A percentile compares a stretch with the other conserved stretches of the same genome.
These are phyloP conservation scores for Sinodicranocentrus sp. DNA, from an alignment of 2,888 invertebrate species.

Conservation along the genomic window DNA sequence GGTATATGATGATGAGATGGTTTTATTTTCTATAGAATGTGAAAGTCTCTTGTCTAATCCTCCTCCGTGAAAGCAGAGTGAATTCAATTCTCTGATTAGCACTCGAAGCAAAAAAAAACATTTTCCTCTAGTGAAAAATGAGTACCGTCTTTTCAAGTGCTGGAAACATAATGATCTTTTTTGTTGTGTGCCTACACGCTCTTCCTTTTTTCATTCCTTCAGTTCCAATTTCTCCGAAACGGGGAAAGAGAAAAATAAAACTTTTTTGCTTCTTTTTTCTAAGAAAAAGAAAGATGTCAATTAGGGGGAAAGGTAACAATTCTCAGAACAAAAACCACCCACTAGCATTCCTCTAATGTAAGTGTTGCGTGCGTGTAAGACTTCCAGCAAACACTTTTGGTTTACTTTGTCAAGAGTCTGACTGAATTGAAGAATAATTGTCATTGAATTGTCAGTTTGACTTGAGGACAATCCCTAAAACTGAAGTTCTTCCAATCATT, in stretches of 20 bases:
- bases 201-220: neutral
- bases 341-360: neutral
- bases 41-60: neutral
- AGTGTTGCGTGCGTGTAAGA: no score
- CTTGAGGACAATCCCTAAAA: neutral
- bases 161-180: neutral
- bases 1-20: neutral
- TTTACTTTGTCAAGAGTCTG: neutral
- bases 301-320: conserved; percentile 3
- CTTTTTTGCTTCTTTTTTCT: neutral
- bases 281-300: conserved; percentile 21
- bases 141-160: neutral
- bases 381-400: neutral
- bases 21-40: neutral
- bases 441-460: neutral
- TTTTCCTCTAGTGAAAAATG: neutral
- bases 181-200: neutral
- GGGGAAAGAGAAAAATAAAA: neutral
- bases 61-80: neutral
- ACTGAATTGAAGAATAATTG: conserved; percentile 3
- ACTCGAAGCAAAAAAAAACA: neutral
- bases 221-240: neutral
- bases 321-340: neutral
- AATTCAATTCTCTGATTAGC: conserved; percentile 1
- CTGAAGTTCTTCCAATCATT: neutral